Evolutionary conservation across 1,140 invertebrate genomes (phyloP).

Genomic region (Aphaenogaster floridana): DNA sequence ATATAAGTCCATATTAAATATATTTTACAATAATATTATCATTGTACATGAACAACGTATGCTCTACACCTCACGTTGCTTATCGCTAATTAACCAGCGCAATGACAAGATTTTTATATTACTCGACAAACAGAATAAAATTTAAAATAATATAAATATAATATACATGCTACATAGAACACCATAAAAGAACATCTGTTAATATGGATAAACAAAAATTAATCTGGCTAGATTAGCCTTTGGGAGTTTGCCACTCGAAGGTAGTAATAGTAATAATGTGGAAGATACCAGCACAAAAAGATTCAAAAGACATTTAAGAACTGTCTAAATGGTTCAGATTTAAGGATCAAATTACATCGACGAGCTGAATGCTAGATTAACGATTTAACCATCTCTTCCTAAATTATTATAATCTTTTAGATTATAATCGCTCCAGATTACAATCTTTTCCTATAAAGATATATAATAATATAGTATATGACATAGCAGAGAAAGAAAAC

Average conservation of each 20-base stretch:
- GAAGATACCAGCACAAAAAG: not conserved
- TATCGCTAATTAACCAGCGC: conserved; percentile 78
- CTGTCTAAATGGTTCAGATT: not conserved
- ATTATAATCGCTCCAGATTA: not conserved
- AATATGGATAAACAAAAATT: not conserved
- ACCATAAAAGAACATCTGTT: conserved; percentile 22
- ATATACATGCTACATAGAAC: conserved; percentile 28
- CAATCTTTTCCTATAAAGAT: not conserved
- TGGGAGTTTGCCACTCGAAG: not conserved
- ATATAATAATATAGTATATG: conserved; percentile 5
- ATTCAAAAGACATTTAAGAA: not conserved
- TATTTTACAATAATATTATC: conserved; percentile 87
- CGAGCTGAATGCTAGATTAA: not conserved
- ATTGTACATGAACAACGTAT: conserved; percentile 86
- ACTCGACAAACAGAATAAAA: conserved; percentile 49
- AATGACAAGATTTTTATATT: conserved; percentile 48
- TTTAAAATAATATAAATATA: conserved; percentile 45
- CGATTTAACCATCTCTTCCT: not conserved
- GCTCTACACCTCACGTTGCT: conserved; percentile 81
- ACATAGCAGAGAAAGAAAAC: not conserved
- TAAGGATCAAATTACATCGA: conserved; percentile 1
- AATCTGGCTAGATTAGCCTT: not conserved
- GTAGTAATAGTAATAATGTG: not conserved
- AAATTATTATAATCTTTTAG: not conserved
- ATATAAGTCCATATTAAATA: conserved; percentile 86